Percentiles rank a stretch among this genome's conserved stretches.
Evolutionary conservation across 2,113 vertebrate species (phyloP).

Genomic region (Seriola dumerili): DNA sequence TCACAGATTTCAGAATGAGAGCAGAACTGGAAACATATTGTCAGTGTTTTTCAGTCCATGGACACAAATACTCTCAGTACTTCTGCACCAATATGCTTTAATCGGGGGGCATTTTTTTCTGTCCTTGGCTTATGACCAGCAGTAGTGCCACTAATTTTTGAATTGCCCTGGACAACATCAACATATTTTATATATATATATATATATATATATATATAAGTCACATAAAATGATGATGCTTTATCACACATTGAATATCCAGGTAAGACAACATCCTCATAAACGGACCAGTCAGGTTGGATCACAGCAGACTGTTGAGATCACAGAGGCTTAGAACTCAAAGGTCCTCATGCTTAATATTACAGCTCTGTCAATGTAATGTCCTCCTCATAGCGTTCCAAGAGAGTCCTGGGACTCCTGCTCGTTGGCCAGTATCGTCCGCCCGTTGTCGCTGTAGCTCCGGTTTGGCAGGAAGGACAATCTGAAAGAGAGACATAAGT

Average conservation of each 20-base stretch:
- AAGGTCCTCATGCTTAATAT: not conserved
- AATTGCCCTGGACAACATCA: not conserved
- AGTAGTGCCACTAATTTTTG: not conserved
- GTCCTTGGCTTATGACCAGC: not conserved
- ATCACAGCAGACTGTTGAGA: slow-evolving; percentile 17
- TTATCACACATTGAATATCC: slow-evolving; percentile 13
- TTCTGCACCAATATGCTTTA: not conserved
- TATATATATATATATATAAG: not conserved
- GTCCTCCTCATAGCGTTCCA: slow-evolving; percentile 68
- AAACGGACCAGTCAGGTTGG: not conserved
- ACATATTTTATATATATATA: not conserved
- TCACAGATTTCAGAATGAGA: not conserved
- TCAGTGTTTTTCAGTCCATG: not conserved
- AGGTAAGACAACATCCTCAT: not conserved
- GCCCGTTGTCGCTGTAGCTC: slow-evolving; percentile 84
- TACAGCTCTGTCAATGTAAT: not conserved
- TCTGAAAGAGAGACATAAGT: slow-evolving; percentile 68
- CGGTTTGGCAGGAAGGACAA: slow-evolving; percentile 84
- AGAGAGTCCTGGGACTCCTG: slow-evolving; percentile 84
- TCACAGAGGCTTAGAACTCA: slow-evolving; percentile 2
- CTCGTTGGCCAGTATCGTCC: slow-evolving; percentile 81
- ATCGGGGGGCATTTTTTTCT: not conserved
- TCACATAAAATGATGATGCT: slow-evolving; percentile 8
- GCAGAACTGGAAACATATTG: not conserved
- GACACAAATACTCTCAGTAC: not conserved